Base-by-base conservation (phyloP, 2,797 vertebrate species). In the Bradypus variegatus region DNA sequence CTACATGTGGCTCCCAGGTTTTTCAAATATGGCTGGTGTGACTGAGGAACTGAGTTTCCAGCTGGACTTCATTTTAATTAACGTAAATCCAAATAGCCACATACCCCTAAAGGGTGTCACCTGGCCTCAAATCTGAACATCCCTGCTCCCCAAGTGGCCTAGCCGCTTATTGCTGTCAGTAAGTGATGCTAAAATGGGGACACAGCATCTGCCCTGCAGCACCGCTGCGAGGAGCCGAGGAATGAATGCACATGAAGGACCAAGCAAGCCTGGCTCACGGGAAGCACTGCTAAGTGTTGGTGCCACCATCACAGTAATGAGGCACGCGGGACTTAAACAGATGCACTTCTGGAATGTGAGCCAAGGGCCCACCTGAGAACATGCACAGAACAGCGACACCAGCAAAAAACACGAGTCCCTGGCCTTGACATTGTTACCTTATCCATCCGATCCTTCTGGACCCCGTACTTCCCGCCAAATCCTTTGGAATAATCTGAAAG, bases 361-460 rank as follows among this genome's bases (percentile, higher is more conserved):
- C 81, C 16, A 1, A 70, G 29, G 2, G 1, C 19, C 36, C 69
- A 29, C 8, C 1, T 1, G 48, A 45, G 25, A n/a, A 60, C 8
- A n/a, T 5, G 48, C 50, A 14, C 2, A 0, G 6, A 45, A 19
- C 70, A 27, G n/a, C 5, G 16, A 2, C 14, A 1, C 6, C 0
- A 0, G 58, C 67, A 7, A 9, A 6, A 11, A 25, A 27, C 23
- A 5, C 23, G 0, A 5, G 1, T 33, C 29, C 45, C 2, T 0
- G 0, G 3, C 0, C 5, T 0, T 6, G 38, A 1, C 1, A 9
- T 8, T 1, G 29, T 94, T 92, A 98, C 98, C 97, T 98, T 98
- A 89, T 98, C 99, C 99, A 99, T 99, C 2, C 98, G 97, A 94
- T 99, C 99, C 48, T 98, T 98, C 97, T 99, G 98, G 36, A 99